Conservation (phyloP, 2,888 invertebrate genomes). For the Ectemnius lituratus region DNA sequence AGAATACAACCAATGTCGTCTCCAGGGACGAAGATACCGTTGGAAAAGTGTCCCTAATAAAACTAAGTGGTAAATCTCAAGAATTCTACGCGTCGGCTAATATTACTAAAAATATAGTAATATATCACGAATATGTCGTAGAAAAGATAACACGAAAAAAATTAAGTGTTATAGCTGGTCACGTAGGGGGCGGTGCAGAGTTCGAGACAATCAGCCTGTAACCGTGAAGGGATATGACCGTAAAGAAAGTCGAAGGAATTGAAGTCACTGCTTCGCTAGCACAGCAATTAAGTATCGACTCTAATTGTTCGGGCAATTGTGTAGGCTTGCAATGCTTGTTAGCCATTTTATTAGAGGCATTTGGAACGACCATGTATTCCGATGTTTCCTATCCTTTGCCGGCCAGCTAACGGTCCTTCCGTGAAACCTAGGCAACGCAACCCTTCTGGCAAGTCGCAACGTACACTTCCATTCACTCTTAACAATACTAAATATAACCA, state of each 20-base stretch:
- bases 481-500: conserved; percentile 52
- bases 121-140: background rate
- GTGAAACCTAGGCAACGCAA: conserved; percentile 17
- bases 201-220: too few relatives aligned
- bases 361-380: too few relatives aligned
- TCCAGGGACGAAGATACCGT: conserved; percentile 3
- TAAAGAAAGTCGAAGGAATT: too few relatives aligned
- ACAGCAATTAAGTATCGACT: too few relatives aligned
- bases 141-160: too few relatives aligned
- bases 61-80: conserved; percentile 10
- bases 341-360: too few relatives aligned
- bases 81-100: background rate
- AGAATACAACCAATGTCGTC: background rate
- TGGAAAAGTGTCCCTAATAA: conserved; percentile 19
- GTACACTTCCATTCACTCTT: conserved; percentile 41
- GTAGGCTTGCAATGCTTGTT: too few relatives aligned
- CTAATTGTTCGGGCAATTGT: too few relatives aligned
- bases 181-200: too few relatives aligned
- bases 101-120: background rate
- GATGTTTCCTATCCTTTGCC: background rate
- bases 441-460: conserved; percentile 44
- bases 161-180: too few relatives aligned
- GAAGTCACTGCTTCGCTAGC: too few relatives aligned
- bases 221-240: too few relatives aligned
- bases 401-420: conserved; percentile 27